Percentiles rank a stretch among this genome's conserved stretches.
These are phyloP conservation scores for Smutsia temminckii DNA, from an alignment of 2,797 vertebrate species.

Conservation along the genomic window DNA sequence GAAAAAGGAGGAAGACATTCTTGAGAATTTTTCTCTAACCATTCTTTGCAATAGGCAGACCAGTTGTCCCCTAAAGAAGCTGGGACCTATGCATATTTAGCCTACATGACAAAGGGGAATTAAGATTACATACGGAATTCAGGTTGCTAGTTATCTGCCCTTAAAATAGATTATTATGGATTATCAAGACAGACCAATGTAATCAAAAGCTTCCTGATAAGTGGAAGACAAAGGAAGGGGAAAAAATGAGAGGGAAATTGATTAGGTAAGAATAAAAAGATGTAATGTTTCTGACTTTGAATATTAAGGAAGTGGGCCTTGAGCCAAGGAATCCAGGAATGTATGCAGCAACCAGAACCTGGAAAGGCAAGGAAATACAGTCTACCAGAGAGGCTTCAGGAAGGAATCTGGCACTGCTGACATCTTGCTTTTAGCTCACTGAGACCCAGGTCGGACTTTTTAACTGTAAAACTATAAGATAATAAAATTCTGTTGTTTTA, in stretches of 20 bases:
- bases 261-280: neutral
- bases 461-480: neutral
- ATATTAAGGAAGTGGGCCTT: neutral
- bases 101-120: neutral
- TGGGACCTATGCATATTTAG: neutral
- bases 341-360: neutral
- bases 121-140: neutral
- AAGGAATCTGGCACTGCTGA: rapidly evolving
- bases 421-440: neutral
- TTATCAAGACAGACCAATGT: too few relatives aligned
- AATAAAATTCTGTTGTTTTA: neutral
- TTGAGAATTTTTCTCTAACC: neutral
- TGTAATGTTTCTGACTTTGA: neutral
- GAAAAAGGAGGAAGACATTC: neutral
- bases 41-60: neutral
- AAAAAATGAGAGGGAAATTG: neutral
- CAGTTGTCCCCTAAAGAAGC: neutral
- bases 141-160: neutral
- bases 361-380: neutral
- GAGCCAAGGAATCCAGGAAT: neutral
- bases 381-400: rapidly evolving
- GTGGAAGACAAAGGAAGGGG: neutral
- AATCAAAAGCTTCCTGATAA: neutral
- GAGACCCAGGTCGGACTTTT: neutral
- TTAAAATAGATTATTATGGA: neutral